A percentile compares a stretch with the other conserved stretches of the same genome.
Evolutionary conservation across 2,113 vertebrate species (phyloP).

Genomic region (Pseudorectes ferrugineus): DNA sequence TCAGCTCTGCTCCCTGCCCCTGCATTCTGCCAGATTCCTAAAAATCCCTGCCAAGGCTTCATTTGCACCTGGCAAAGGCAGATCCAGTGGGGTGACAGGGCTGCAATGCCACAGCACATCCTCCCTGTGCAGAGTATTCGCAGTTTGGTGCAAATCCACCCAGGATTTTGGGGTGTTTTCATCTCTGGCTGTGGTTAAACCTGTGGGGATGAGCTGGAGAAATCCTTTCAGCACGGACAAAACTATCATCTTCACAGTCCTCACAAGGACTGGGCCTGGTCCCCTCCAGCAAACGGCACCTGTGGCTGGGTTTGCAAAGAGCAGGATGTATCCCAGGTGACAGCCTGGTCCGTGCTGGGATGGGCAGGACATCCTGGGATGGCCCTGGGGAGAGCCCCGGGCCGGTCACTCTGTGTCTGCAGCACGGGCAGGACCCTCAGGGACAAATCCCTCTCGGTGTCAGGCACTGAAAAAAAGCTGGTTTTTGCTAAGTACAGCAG

Average conservation of each 20-base stretch:
- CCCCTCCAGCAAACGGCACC: background rate
- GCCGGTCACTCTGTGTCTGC: rapidly evolving
- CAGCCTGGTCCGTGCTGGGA: background rate
- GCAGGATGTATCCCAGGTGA: background rate
- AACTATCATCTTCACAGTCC: rapidly evolving
- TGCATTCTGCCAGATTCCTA: rapidly evolving
- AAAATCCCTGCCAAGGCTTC: rapidly evolving
- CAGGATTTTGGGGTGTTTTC: background rate
- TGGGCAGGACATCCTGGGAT: background rate
- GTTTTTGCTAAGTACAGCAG: rapidly evolving
- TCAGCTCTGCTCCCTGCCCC: background rate
- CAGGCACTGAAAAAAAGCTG: background rate
- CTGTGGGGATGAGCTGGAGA: background rate
- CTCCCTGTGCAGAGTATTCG: rapidly evolving
- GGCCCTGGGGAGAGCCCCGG: background rate
- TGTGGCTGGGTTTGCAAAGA: background rate
- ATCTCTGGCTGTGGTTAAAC: no score
- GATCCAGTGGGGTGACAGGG: rapidly evolving
- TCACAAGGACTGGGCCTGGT: background rate
- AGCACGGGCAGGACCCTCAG: background rate
- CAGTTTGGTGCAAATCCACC: background rate
- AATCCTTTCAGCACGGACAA: rapidly evolving
- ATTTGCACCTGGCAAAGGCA: background rate
- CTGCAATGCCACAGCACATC: rapidly evolving
- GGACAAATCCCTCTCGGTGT: rapidly evolving